A percentile compares a stretch with the other conserved stretches of the same genome.
These are phyloP conservation scores for Telenomus remus DNA, from an alignment of 1,140 invertebrate species.

Conservation along the genomic window DNA sequence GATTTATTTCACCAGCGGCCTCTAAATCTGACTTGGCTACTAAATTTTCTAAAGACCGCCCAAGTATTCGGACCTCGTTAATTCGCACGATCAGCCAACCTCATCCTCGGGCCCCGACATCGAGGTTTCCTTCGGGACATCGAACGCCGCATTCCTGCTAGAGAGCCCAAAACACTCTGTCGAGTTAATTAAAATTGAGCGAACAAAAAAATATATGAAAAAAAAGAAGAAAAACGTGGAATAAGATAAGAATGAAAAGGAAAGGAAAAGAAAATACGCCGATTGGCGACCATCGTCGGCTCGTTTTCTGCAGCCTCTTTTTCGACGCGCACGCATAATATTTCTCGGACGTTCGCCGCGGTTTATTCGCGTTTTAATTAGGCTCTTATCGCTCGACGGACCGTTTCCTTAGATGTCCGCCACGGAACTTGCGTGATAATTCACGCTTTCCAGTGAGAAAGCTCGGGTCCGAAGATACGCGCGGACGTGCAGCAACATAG, in stretches of 20 bases:
- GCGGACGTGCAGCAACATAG: slow-evolving; percentile 19
- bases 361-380: slow-evolving; percentile 59
- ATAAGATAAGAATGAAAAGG: slow-evolving; percentile 44
- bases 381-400: slow-evolving; percentile 47
- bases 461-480: slow-evolving; percentile 18
- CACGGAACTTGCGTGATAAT: slow-evolving; percentile 48
- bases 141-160: slow-evolving; percentile 58
- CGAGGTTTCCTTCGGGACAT: slow-evolving; percentile 58
- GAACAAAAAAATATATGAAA: slow-evolving; percentile 46
- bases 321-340: slow-evolving; percentile 41
- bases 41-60: slow-evolving; percentile 62
- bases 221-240: slow-evolving; percentile 8
- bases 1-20: slow-evolving; percentile 60
- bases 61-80: slow-evolving; percentile 69
- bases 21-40: slow-evolving; percentile 61
- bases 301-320: slow-evolving; percentile 19
- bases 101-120: slow-evolving; percentile 57
- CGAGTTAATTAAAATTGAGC: slow-evolving; percentile 60
- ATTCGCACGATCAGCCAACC: slow-evolving; percentile 65
- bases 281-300: slow-evolving; percentile 11
- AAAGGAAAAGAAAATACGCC: slow-evolving; percentile 41
- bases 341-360: slow-evolving; percentile 39
- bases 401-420: slow-evolving; percentile 48
- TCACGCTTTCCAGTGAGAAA: slow-evolving; percentile 40
- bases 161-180: slow-evolving; percentile 54